These are phyloP conservation scores for Eupithecia subumbrata DNA, from an alignment of 2,888 invertebrate species.

Conservation along the genomic window DNA sequence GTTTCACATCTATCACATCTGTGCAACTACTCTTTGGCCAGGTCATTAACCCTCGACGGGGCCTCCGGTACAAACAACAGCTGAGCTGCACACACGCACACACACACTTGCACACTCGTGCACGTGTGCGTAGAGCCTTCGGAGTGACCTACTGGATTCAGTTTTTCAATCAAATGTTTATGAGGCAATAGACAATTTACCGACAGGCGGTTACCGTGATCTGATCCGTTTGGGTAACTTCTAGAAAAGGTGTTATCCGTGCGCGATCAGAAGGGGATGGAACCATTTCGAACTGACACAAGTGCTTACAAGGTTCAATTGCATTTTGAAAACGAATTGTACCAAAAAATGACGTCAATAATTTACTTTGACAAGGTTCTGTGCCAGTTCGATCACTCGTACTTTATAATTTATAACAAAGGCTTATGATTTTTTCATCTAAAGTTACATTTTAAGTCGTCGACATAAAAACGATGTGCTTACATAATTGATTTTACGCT, in stretches of 20 bases:
- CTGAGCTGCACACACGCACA: constrained; percentile 55
- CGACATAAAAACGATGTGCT: not conserved
- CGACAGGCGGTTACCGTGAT: not conserved
- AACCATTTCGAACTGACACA: not conserved
- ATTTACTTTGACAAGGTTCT: not conserved
- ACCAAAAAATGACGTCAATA: not conserved
- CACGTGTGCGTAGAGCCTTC: constrained; percentile 34
- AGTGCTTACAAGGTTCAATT: not conserved
- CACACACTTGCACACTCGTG: constrained; percentile 5
- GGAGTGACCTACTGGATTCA: constrained; percentile 27
- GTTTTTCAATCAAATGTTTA: constrained; percentile 34
- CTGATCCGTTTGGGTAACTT: not conserved
- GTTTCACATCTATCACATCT: constrained; percentile 40
- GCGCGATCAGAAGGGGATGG: not conserved
- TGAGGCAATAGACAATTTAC: constrained; percentile 14
- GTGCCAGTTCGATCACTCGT: not conserved
- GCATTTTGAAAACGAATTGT: not conserved
- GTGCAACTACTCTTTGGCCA: constrained; percentile 55
- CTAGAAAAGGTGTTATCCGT: not conserved
- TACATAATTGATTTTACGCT: constrained; percentile 3
- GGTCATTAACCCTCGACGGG: constrained; percentile 71
- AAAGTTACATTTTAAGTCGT: not conserved
- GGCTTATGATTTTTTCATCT: not conserved
- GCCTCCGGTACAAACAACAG: constrained; percentile 74
- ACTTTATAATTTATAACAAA: not conserved